phyloP scores from a whole-genome alignment of 2,797 vertebrate genomes.

The Ispidina lecontei region DNA sequence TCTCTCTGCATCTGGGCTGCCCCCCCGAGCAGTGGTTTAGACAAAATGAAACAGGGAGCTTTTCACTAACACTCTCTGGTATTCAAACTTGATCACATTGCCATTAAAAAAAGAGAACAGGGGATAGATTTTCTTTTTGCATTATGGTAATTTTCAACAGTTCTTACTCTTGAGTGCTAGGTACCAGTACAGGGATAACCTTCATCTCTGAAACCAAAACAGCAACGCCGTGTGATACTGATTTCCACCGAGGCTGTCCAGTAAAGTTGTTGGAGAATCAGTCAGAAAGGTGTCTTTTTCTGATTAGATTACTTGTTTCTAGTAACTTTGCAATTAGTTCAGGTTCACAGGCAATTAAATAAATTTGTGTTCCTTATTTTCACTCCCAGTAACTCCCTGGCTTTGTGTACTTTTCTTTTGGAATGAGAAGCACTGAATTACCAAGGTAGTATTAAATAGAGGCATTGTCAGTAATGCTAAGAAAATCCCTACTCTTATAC shows the following conservation, averaged over 20 bases:
- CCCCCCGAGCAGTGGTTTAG: neutral
- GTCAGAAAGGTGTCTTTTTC: neutral
- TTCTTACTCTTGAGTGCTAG: neutral
- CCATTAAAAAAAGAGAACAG: neutral
- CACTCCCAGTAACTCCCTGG: neutral
- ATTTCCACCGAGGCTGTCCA: neutral
- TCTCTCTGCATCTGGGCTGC: neutral
- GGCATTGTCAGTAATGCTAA: neutral
- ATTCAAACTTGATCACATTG: neutral
- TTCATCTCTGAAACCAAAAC: neutral
- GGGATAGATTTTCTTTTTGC: neutral
- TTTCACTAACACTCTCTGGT: neutral
- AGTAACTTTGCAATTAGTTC: constrained; percentile 24
- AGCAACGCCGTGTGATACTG: neutral
- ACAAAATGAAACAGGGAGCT: neutral
- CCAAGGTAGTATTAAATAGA: constrained; percentile 31
- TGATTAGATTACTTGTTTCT: neutral
- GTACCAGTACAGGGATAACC: neutral
- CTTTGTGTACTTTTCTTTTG: neutral
- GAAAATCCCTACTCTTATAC: constrained; percentile 43
- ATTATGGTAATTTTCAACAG: neutral
- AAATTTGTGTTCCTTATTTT: neutral
- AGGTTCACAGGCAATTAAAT: constrained; percentile 26
- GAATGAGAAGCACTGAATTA: constrained; percentile 19
- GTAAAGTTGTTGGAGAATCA: neutral